Percentiles rank a stretch among this genome's conserved stretches.
phyloP scores from a whole-genome alignment of 2,113 vertebrate genomes.

The Sander lucioperca region DNA sequence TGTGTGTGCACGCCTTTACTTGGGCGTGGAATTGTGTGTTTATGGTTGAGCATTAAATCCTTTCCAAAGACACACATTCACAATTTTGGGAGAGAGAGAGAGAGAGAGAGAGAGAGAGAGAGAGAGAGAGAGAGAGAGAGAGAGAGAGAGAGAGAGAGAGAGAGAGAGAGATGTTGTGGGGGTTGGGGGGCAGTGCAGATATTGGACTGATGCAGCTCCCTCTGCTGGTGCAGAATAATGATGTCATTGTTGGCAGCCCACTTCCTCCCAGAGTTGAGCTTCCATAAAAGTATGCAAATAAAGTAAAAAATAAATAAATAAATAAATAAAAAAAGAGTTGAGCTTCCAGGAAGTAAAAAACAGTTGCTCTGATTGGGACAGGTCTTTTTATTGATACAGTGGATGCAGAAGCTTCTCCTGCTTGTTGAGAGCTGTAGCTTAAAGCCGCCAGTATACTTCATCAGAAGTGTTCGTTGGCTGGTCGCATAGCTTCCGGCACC shows the following conservation, averaged over 20 bases:
- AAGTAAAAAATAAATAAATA: no score
- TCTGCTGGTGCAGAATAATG: slow-evolving; percentile 73
- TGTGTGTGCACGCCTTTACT: background rate
- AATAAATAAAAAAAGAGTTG: no score
- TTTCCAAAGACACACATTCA: slow-evolving; percentile 51
- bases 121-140: slow-evolving; percentile 20
- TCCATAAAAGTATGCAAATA: no score
- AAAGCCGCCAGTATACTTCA: background rate
- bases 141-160: slow-evolving; percentile 4
- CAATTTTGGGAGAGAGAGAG: slow-evolving; percentile 45
- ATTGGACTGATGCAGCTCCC: slow-evolving; percentile 57
- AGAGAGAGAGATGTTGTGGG: background rate
- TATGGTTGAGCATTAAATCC: slow-evolving; percentile 31
- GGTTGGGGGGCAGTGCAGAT: slow-evolving; percentile 35
- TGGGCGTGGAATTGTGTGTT: slow-evolving; percentile 23
- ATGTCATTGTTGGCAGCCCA: slow-evolving; percentile 71
- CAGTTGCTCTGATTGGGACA: background rate
- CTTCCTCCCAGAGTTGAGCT: slow-evolving; percentile 33
- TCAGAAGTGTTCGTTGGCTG: background rate
- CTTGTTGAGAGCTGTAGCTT: background rate
- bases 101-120: slow-evolving; percentile 2
- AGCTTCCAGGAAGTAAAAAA: slow-evolving; percentile 59
- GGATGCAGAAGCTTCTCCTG: background rate
- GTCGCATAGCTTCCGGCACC: no score
- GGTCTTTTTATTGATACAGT: background rate